These are phyloP conservation scores for Hyaena hyaena DNA, from an alignment of 2,113 vertebrate species.

Conservation along the genomic window DNA sequence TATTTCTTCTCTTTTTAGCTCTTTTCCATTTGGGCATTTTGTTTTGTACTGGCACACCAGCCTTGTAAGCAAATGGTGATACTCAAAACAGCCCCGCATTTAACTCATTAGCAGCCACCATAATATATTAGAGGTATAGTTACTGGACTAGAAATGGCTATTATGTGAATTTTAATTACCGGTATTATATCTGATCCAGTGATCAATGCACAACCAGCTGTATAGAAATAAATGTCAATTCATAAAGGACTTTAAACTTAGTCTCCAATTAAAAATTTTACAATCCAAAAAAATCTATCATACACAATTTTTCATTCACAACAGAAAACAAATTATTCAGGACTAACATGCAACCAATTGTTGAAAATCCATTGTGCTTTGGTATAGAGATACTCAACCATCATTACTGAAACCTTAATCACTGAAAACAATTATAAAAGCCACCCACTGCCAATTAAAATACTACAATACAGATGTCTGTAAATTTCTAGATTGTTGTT, in stretches of 20 bases:
- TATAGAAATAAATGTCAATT: constrained; percentile 32
- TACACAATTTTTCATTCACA: constrained; percentile 40
- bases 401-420: constrained; percentile 63
- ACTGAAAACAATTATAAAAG: constrained; percentile 70
- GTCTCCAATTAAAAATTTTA: constrained; percentile 41
- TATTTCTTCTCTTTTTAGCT: constrained; percentile 27
- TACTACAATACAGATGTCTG: constrained; percentile 70
- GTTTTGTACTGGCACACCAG: not conserved
- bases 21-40: not conserved
- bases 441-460: constrained; percentile 73
- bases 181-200: not conserved
- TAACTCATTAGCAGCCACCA: not conserved
- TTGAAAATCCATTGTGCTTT: constrained; percentile 50
- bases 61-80: not conserved
- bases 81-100: not conserved
- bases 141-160: not conserved
- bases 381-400: not conserved
- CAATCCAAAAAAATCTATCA: not conserved
- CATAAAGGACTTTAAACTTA: constrained; percentile 39
- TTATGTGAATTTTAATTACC: constrained; percentile 25
- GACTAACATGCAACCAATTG: constrained; percentile 43
- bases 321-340: constrained; percentile 60
- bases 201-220: not conserved
- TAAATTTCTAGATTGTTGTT: constrained; percentile 72
- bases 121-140: not conserved